Evolutionary conservation across 2,888 invertebrate genomes (phyloP), one percentile per base, ranked within the genome.

Genomic region (Hetaerina titia): DNA sequence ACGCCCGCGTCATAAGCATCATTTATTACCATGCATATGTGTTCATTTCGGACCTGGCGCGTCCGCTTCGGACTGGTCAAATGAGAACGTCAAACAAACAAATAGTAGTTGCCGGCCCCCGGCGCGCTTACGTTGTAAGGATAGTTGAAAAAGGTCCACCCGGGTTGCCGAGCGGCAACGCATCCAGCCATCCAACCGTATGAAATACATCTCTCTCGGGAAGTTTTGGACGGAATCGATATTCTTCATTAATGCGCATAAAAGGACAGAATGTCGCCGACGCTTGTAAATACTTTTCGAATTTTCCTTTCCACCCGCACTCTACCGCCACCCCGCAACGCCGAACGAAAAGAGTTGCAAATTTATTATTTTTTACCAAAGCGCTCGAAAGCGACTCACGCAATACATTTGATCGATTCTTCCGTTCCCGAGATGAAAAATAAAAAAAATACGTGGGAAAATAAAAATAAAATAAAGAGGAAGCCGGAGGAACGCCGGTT

Each of bases 21-120:
- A 81, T 81, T 81, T 81, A 81, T 81, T 81, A 81, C 81, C 81
- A 81, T 81, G 81, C 81, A 81, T 81, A 81, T 31, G 81, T 81
- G 81, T 81, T 81, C 81, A 81, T 81, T 81, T 81, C 81, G 81
- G 81, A 31, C 81, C n/a, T 31, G 25, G 81, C 81, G 11, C 81
- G 81, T 15, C 31, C 81, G 81, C 25, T 81, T 11, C 31, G 81
- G 81, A 81, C 81, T 31, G 31, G 15, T 31, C 81, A 81, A 81
- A 81, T 81, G 81, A 81, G 81, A 81, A 81, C 81, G 81, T 11
- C 81, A 81, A 81, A 81, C 81, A 81, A 81, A 81, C 81, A 81
- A 81, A 81, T 81, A 81, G 25, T 81, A 81, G 25, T 81, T 45
- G 9, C 81, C 81, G 11, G 25, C 74, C 69, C 81, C 81, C 81